Conservation (phyloP, 2,888 invertebrate genomes). For the Drosophila meridionalis region DNA sequence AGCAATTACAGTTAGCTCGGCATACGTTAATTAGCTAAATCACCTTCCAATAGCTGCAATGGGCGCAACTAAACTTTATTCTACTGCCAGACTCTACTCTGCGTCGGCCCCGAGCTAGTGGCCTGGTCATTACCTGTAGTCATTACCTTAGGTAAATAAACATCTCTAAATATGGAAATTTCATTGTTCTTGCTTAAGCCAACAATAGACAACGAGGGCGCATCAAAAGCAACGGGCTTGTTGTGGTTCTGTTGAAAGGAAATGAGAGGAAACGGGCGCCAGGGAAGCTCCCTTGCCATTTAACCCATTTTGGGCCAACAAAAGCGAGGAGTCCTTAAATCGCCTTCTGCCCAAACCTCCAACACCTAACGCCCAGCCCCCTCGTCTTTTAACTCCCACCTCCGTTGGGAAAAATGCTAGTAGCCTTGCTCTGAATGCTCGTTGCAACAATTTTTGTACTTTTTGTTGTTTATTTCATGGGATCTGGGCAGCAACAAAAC, state of each 20-base stretch:
- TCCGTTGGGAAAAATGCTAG: slow-evolving; percentile 38
- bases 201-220: slow-evolving; percentile 54
- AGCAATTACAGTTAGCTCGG: slow-evolving; percentile 15
- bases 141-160: slow-evolving; percentile 68
- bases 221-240: slow-evolving; percentile 55
- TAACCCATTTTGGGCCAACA: slow-evolving; percentile 64
- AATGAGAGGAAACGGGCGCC: slow-evolving; percentile 59
- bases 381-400: slow-evolving; percentile 9
- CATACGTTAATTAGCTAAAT: slow-evolving; percentile 41
- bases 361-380: neutral
- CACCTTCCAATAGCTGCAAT: slow-evolving; percentile 45
- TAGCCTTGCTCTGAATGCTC: slow-evolving; percentile 71
- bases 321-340: slow-evolving; percentile 58
- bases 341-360: slow-evolving; percentile 20
- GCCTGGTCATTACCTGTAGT: slow-evolving; percentile 51
- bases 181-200: slow-evolving; percentile 56
- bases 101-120: slow-evolving; percentile 9
- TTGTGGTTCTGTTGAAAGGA: slow-evolving; percentile 56
- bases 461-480: slow-evolving; percentile 59
- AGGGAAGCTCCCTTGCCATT: slow-evolving; percentile 52
- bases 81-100: neutral
- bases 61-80: slow-evolving; percentile 5
- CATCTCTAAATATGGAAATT: slow-evolving; percentile 70
- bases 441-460: slow-evolving; percentile 59
- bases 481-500: slow-evolving; percentile 54